A percentile compares a stretch with the other conserved stretches of the same genome.
Conservation (phyloP, 1,140 invertebrate genomes). For the Polypedilum vanderplanki region DNA sequence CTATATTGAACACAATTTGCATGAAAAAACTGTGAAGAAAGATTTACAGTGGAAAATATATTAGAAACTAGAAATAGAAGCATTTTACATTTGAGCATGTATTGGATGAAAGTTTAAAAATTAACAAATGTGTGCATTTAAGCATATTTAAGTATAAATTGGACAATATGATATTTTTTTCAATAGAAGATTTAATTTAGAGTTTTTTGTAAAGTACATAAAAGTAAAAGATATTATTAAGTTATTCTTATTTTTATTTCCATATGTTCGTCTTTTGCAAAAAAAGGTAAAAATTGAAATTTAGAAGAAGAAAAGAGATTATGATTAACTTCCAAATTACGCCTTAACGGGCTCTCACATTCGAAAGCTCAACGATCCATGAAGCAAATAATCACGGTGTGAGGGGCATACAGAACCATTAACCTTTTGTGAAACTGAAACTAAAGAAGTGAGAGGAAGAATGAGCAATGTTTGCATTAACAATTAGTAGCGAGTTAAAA, state of each 20-base stretch:
- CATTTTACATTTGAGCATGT: neutral
- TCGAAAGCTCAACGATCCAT: conserved; percentile 16
- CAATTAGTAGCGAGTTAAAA: neutral
- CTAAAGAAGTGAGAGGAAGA: too few species aligned
- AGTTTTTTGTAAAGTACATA: too few species aligned
- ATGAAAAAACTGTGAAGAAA: neutral
- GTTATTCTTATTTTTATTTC: too few species aligned
- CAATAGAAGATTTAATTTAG: too few species aligned
- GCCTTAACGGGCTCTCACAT: neutral
- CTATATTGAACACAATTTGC: neutral
- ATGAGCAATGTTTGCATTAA: conserved; percentile 1
- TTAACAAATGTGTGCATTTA: too few species aligned
- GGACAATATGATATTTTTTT: too few species aligned
- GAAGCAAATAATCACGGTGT: neutral
- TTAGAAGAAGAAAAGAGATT: neutral
- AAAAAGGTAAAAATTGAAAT: neutral
- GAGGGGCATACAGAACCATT: neutral
- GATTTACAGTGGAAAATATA: neutral
- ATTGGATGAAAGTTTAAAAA: neutral
- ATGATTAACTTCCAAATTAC: conserved; percentile 7
- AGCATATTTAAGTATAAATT: too few species aligned
- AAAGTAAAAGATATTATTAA: too few species aligned
- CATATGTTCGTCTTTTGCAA: neutral
- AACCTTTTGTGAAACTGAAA: neutral
- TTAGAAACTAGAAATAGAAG: neutral